Evolutionary conservation across 2,113 vertebrate species (phyloP).

Genomic region (Mastomys natalensis): DNA sequence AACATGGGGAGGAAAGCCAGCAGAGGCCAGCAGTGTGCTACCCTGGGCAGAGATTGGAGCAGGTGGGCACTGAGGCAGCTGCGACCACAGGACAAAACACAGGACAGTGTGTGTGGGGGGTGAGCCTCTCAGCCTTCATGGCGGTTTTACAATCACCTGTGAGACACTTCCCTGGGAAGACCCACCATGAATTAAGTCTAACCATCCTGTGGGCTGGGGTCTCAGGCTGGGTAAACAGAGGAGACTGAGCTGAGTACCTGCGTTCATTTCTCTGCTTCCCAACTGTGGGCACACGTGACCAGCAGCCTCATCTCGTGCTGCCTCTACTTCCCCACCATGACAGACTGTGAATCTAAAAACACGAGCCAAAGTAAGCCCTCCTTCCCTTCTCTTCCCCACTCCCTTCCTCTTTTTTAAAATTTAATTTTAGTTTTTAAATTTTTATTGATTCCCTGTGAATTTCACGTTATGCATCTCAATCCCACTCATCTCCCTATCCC

Average conservation of each 20-base stretch:
- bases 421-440: too few species aligned
- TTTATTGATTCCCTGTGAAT: too few species aligned
- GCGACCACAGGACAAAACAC: background rate
- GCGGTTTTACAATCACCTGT: background rate
- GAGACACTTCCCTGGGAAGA: background rate
- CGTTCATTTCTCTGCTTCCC: background rate
- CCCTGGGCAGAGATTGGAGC: background rate
- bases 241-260: background rate
- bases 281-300: background rate
- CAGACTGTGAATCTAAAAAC: background rate
- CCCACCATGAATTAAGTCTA: background rate
- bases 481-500: too few species aligned
- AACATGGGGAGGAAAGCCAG: background rate
- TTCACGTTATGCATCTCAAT: too few species aligned
- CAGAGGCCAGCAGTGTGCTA: background rate
- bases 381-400: background rate
- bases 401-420: too few species aligned
- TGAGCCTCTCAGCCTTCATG: too few species aligned
- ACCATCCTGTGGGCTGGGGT: background rate
- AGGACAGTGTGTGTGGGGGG: background rate
- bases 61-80: background rate
- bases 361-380: background rate
- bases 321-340: background rate
- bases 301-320: background rate
- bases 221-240: background rate